Percentiles rank a stretch among this genome's conserved stretches.
These are phyloP conservation scores for Dromiciops gliroides DNA, from an alignment of 2,113 vertebrate genomes.

Conservation along the genomic window DNA sequence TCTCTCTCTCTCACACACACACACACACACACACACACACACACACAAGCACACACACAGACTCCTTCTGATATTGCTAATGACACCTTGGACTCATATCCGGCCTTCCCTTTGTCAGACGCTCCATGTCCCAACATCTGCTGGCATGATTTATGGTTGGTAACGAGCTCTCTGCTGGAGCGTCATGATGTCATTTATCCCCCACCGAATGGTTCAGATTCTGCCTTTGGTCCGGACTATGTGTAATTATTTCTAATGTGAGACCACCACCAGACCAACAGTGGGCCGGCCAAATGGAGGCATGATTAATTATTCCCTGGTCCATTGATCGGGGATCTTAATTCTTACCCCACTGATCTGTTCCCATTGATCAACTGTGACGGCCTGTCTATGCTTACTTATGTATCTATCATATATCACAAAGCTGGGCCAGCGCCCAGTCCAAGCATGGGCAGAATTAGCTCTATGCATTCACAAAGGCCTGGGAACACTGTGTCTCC, in stretches of 20 bases:
- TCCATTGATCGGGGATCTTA: slow-evolving; percentile 1
- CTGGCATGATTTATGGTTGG: slow-evolving; percentile 21
- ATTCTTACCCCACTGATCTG: slow-evolving; percentile 25
- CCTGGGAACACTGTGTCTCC: background rate
- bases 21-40: slow-evolving; percentile 36
- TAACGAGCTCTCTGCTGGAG: background rate
- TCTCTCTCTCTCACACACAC: too few relatives aligned
- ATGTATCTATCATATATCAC: slow-evolving; percentile 1
- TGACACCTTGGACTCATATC: slow-evolving; percentile 42
- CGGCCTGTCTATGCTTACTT: background rate
- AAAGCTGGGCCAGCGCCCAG: background rate
- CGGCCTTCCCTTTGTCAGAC: background rate
- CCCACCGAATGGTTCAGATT: background rate
- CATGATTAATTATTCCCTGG: background rate
- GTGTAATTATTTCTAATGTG: background rate
- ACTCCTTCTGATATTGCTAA: slow-evolving; percentile 35
- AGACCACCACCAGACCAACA: background rate
- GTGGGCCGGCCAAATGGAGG: background rate
- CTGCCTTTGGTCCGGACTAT: background rate
- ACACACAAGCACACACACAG: background rate
- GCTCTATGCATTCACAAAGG: background rate
- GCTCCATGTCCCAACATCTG: background rate
- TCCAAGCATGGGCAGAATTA: background rate
- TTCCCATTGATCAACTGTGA: background rate
- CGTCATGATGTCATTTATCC: slow-evolving; percentile 9